Conservation (phyloP, 2,113 vertebrate species). For the Galbula dea region DNA sequence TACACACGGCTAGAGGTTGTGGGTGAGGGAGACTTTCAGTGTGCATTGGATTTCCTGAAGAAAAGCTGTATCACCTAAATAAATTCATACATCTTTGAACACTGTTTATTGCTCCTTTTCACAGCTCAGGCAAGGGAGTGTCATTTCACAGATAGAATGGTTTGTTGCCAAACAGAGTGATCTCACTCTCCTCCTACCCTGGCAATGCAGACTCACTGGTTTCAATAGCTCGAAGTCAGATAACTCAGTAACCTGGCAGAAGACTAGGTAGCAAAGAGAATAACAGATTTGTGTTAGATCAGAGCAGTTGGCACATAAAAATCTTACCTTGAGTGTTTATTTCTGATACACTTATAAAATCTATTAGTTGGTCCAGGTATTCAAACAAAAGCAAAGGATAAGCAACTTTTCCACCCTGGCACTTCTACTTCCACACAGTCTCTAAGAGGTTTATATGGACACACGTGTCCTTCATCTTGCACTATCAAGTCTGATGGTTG, state of each 20-base stretch:
- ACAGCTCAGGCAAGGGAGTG: not conserved
- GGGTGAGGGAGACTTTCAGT: not conserved
- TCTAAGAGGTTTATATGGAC: not conserved
- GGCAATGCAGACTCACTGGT: not conserved
- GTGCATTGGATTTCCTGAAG: not conserved
- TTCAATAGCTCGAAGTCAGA: not conserved
- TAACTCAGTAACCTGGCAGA: not conserved
- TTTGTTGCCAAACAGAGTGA: not conserved
- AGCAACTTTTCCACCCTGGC: not conserved
- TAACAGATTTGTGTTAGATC: not conserved
- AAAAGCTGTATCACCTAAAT: not conserved
- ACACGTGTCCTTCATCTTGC: not conserved
- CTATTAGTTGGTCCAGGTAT: not conserved
- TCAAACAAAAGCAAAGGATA: not conserved
- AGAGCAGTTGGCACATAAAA: not conserved
- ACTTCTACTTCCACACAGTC: not conserved
- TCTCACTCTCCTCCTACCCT: not conserved
- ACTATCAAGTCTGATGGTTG: not conserved
- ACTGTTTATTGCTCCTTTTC: not conserved
- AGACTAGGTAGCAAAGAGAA: not conserved
- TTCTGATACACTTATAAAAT: not conserved
- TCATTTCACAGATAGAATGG: not conserved
- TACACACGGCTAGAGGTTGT: not conserved
- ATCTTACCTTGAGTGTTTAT: not conserved
- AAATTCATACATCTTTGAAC: not conserved